Base-by-base conservation (phyloP, 2,113 vertebrate species). In the Tyrannus savana region DNA sequence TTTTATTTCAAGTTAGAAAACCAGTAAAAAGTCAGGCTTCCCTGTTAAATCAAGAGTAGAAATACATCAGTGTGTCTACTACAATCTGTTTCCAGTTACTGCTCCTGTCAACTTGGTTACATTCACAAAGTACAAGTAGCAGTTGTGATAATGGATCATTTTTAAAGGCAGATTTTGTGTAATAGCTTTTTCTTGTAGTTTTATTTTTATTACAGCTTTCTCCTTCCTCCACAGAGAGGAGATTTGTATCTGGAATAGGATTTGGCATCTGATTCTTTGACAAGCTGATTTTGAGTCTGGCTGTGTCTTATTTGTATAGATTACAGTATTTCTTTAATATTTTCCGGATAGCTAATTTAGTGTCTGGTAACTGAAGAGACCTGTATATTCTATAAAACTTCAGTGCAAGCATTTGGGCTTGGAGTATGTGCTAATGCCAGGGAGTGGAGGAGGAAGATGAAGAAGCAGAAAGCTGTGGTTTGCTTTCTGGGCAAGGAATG, bases 71-170 rank as follows among this genome's bases (percentile, higher is more conserved):
- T 0, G 3, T 92, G 95, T 69, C 93, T 77, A 33, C 84, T 87
- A 37, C 76, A 89, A 33, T 86, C 91, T 95, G 87, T 88, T 96
- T 84, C 84, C 89, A 84, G 37, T 94, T 84, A 41, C 73, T 89
- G 84, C 73, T 91, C 33, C 80, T 87, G 91, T 96, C 93, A 94
- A 37, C 84, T 80, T 19, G 50, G 87, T 84, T 89, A 53, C 17
- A 23, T 92, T 89, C 46, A 44, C n/a, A n/a, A 31, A 56, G 52
- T 44, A 78, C 64, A 67, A 84, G 78, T 23, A 87, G 58, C 41
- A 49, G 56, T 89, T 94, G 53, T 76, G 71, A 31, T 76, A 62
- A 2, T 1, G 3, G 41, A 41, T 79, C 8, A 18, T 60, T 87
- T 85, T 73, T 49, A 79, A 83, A 79, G 71, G 78, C 90, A 95